These are phyloP conservation scores for Pemphigus obesinymphae DNA, from an alignment of 1,140 invertebrate genomes.

Conservation along the genomic window DNA sequence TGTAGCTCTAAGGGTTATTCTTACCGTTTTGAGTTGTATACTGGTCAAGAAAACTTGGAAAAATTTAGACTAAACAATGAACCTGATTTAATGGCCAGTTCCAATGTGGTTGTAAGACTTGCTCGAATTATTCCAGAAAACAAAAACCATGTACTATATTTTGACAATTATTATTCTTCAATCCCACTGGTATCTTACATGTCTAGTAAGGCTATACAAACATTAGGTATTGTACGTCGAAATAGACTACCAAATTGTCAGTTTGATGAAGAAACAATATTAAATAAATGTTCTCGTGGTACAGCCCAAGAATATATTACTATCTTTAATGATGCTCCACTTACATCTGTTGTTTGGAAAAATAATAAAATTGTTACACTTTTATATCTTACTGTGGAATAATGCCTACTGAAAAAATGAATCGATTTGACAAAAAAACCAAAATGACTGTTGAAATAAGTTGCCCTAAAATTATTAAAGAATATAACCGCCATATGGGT, in stretches of 20 bases:
- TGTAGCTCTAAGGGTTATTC: too few relatives aligned
- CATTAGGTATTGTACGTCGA: not conserved
- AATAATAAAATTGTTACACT: not conserved
- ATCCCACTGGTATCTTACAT: too few relatives aligned
- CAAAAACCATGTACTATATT: not conserved
- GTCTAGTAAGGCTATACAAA: not conserved
- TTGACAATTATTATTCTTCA: not conserved
- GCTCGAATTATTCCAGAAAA: too few relatives aligned
- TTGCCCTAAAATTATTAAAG: not conserved
- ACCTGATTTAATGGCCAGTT: too few relatives aligned
- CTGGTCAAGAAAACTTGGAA: too few relatives aligned
- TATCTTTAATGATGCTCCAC: too few relatives aligned
- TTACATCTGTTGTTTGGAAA: not conserved
- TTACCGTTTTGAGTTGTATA: too few relatives aligned
- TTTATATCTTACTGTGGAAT: not conserved
- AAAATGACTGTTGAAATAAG: not conserved
- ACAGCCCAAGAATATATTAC: too few relatives aligned
- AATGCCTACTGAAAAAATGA: not conserved
- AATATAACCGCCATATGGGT: too few relatives aligned
- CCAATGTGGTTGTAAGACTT: too few relatives aligned
- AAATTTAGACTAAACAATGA: too few relatives aligned
- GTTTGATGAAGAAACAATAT: not conserved
- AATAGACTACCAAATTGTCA: not conserved
- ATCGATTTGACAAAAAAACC: not conserved
- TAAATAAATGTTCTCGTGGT: not conserved